phyloP scores from a whole-genome alignment of 1,140 invertebrate species.

The Magallana ariakensis region DNA sequence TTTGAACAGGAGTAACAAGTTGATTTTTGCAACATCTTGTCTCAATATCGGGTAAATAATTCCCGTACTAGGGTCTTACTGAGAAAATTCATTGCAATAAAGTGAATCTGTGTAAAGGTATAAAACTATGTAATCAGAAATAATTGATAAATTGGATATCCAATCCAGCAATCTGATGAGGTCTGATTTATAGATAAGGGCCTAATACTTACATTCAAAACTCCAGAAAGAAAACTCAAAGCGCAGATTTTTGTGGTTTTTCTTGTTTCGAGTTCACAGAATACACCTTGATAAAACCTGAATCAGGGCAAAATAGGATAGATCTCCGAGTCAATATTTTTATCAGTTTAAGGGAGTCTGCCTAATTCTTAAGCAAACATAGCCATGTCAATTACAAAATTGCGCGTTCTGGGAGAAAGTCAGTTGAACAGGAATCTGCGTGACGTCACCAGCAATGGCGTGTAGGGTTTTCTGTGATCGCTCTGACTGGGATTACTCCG shows the following conservation, averaged over 20 bases:
- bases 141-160: slow-evolving; percentile 16
- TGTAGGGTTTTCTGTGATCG: not conserved
- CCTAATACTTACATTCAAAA: not conserved
- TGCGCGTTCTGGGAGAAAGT: slow-evolving; percentile 2
- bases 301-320: slow-evolving; percentile 27
- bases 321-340: slow-evolving; percentile 22
- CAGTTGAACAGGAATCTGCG: slow-evolving; percentile 5
- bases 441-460: slow-evolving; percentile 13
- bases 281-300: slow-evolving; percentile 34
- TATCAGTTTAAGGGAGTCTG: slow-evolving; percentile 35
- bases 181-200: not conserved
- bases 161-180: not conserved
- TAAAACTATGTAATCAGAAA: not conserved
- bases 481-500: slow-evolving; percentile 1
- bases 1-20: not conserved
- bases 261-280: slow-evolving; percentile 15
- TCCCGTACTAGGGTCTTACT: not conserved
- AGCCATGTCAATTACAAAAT: slow-evolving; percentile 33
- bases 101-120: not conserved
- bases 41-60: not conserved
- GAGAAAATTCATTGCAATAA: not conserved
- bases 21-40: not conserved
- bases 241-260: slow-evolving; percentile 10
- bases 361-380: slow-evolving; percentile 5
- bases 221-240: not conserved